Evolutionary conservation across 2,113 vertebrate species (phyloP), one percentile per base, ranked within the genome.

Genomic region (Psilopogon haemacephalus): DNA sequence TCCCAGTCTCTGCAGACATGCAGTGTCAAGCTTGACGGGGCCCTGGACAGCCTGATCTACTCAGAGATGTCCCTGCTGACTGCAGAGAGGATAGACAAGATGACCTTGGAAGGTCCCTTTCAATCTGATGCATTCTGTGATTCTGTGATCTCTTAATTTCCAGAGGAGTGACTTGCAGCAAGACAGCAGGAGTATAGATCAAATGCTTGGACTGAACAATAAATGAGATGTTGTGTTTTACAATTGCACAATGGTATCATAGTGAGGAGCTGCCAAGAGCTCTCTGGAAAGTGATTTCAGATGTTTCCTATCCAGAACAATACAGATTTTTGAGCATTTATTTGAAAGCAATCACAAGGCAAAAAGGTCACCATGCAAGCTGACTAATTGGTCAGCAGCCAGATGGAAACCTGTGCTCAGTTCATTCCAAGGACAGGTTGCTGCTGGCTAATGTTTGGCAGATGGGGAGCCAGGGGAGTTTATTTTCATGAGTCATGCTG

Each of bases 291-390:
- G 63, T 69, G 46, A 71, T 59, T 92, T 87, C 86, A 97, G 90
- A 95, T 95, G 82, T 94, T 79, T 93, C 89, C 91, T 94, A 95
- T 87, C 17, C 81, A 94, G 93, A 77, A 83, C 82, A 97, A 86
- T 90, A 82, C 28, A 73, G 80, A 92, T 92, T 93, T 86, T 73
- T 60, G 89, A 94, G 91, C 80, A 72, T 89, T 64, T 59, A 80
- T 96, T 92, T 86, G 79, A 94, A 94, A 84, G 84, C 74, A 88
- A 89, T 95, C 89, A 63, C 32, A 91, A 65, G 64, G 81, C 79
- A 67, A 78, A 81, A 89, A 96, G 95, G 74, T 96, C 84, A 93
- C 67, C 12, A 2, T 81, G 81, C 89, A 93, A 94, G 91, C 88
- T 82, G 87, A 83, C 94, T 92, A 72, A 92, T 73, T 79, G 85